Evolutionary conservation across 2,113 vertebrate genomes (phyloP).

Genomic region (human (Homo sapiens)): GRCh38 chrX:97141501-97142000

Average conservation of each 20-base stretch:
- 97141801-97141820: slow-evolving; percentile 17
- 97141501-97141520: slow-evolving; percentile 8
- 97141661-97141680: slow-evolving; percentile 97
- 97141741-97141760: slow-evolving; percentile 93
- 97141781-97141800: slow-evolving; percentile 95
- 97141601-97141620: background rate
- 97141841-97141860: slow-evolving; percentile 50
- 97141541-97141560: background rate
- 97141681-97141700: slow-evolving; percentile 92
- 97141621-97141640: background rate
- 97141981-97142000: background rate
- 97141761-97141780: slow-evolving; percentile 96
- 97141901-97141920: background rate
- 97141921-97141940: background rate
- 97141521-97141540: background rate
- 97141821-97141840: background rate
- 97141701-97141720: slow-evolving; percentile 95
- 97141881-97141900: slow-evolving; percentile 37
- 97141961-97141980: background rate
- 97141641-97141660: slow-evolving; percentile 14
- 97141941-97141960: background rate
- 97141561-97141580: background rate
- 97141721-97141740: slow-evolving; percentile 91
- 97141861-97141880: background rate
- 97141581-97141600: background rate